phyloP scores from a whole-genome alignment of 2,113 vertebrate genomes.

The Pluvianellus socialis region DNA sequence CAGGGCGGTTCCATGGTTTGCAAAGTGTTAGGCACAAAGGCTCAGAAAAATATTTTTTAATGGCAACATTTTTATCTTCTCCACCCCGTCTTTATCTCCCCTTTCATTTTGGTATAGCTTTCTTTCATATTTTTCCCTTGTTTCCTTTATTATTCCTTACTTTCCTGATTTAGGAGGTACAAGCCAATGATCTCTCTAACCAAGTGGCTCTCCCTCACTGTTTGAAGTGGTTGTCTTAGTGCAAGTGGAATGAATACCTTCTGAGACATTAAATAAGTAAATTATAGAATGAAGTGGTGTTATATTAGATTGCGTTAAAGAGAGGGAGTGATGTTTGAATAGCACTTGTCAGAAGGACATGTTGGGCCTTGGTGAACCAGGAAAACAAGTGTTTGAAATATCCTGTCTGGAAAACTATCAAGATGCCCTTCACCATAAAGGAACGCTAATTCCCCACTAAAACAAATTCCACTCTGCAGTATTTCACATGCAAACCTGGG shows the following conservation, averaged over 20 bases:
- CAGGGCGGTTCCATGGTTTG: background rate
- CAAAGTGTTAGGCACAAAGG: conserved; percentile 14
- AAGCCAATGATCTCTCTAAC: background rate
- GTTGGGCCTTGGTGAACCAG: background rate
- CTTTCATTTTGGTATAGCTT: background rate
- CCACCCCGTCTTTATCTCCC: background rate
- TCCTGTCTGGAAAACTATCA: background rate
- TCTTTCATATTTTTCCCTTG: background rate
- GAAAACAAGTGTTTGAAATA: background rate
- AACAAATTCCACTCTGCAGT: background rate
- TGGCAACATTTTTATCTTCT: background rate
- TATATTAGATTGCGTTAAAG: background rate
- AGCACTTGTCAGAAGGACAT: background rate
- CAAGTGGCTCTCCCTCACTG: background rate
- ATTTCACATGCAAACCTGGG: background rate
- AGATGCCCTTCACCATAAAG: background rate
- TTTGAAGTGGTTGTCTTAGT: background rate
- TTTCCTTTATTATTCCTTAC: background rate
- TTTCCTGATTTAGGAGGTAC: background rate
- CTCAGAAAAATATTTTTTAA: background rate
- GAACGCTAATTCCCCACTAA: background rate
- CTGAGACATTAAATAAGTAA: background rate
- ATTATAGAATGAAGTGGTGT: background rate
- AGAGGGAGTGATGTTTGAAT: background rate
- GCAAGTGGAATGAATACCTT: background rate